Base-by-base conservation (phyloP, 2,888 invertebrate genomes). In the Alviniconcha strummeri region DNA sequence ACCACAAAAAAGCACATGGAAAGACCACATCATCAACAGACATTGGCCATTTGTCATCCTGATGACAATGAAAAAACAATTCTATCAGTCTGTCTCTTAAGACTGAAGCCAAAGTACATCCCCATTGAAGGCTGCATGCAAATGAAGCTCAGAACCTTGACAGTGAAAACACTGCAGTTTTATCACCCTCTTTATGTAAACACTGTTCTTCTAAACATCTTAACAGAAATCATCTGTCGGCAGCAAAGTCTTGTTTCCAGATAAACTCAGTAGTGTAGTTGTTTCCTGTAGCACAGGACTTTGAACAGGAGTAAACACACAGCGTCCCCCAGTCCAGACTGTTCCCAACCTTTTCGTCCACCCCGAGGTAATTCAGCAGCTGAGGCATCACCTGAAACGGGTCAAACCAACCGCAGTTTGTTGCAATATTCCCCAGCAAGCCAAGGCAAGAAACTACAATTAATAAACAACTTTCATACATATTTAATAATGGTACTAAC, bases 271-370 rank as follows among this genome's bases (percentile, higher is more conserved):
- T 93, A 87, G 95, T 95, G 93, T 99, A 99, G 11, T 95, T 95
- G 75, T 94, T 94, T 17, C 95, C 95, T 84, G 94, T 90, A 85
- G 93, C 93, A 92, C 98, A 99, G 93, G 96, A 97, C 36, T 95
- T 94, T 91, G 95, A 95, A 92, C 99, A 99, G 0, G 98, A 97
- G 93, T 96, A 99, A 55, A 99, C 94, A 78, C 95, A 95, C 81
- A 99, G 93, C 36, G 97, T 96, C 54, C 98, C 99, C 97, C 98
- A 99, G 94, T 99, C 99, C 19, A 98, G 94, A 85, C 93, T 93
- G 74, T 95, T 92, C 11, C 89, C 90, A 8, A 60, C 64, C 77
- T 95, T 93, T 86, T 95, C 93, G 69, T 96, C 96, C 86, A 96
- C 95, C 86, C 96, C 95, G 55, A 97, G 94, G 89, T 95, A 95